Evolutionary conservation across 2,888 invertebrate species (phyloP).

Genomic region (Platycheirus rosarum): DNA sequence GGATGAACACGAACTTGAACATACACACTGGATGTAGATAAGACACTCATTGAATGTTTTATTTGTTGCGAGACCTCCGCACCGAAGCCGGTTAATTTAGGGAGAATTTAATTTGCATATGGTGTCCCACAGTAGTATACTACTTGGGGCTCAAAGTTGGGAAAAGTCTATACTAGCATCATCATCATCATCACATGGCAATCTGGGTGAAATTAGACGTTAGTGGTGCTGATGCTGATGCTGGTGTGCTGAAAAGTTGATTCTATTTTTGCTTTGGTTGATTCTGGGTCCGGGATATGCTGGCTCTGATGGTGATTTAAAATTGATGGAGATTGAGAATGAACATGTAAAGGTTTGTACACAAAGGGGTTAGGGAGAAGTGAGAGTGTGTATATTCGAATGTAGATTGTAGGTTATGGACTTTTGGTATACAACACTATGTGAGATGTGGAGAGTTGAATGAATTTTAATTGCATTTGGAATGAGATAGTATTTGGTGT

Average conservation of each 20-base stretch:
- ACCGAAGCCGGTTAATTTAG: slow-evolving; percentile 65
- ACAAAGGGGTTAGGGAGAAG: not conserved
- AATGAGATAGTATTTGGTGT: no score
- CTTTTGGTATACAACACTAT: slow-evolving; percentile 6
- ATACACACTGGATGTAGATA: slow-evolving; percentile 65
- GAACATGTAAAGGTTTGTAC: slow-evolving; percentile 13
- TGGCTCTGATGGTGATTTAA: slow-evolving; percentile 68
- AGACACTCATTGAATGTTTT: slow-evolving; percentile 69
- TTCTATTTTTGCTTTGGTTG: slow-evolving; percentile 38
- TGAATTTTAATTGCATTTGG: slow-evolving; percentile 68
- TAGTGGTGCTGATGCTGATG: slow-evolving; percentile 22
- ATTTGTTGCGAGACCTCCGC: slow-evolving; percentile 46
- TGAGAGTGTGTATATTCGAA: slow-evolving; percentile 24
- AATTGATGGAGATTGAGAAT: slow-evolving; percentile 69
- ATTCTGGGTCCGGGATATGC: slow-evolving; percentile 44
- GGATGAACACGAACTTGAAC: slow-evolving; percentile 67
- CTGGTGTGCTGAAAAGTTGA: slow-evolving; percentile 32
- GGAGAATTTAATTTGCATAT: slow-evolving; percentile 72
- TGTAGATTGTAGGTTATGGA: slow-evolving; percentile 4
- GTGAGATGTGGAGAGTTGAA: slow-evolving; percentile 27
- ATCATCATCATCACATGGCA: slow-evolving; percentile 52
- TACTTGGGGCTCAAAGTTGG: slow-evolving; percentile 64
- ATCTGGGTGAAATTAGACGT: slow-evolving; percentile 63
- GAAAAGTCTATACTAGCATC: slow-evolving; percentile 26
- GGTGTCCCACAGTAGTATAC: slow-evolving; percentile 60